Base-by-base conservation (phyloP, 2,888 invertebrate species). In the Hydriomena furcata region DNA sequence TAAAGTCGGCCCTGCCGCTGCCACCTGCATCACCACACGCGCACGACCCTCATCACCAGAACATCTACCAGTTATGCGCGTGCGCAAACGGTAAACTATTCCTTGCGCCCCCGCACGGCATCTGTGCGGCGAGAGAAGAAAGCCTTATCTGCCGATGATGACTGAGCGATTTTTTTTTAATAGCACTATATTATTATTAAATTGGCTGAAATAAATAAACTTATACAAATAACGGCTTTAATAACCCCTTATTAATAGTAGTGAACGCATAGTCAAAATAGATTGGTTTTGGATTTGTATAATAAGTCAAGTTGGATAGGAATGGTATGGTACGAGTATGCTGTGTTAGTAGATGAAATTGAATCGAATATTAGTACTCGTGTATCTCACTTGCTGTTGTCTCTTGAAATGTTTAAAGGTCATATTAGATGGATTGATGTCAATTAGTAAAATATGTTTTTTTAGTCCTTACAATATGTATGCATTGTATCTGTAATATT, bases 61-160 rank as follows among this genome's bases (percentile, higher is more conserved):
- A 94, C 71, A 94, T 96, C 65, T 97, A 94, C 85, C 98, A 98
- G 84, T 88, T 98, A 63, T 98, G 98, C 86, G 95, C 96, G 60
- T 98, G 98, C 81, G 94, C 94, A 24, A 96, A 95, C 78, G 98
- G 98, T 32, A 95, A 96, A 78, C 91, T 98, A 52, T 98, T 98
- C 79, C 91, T 98, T 17, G 96, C 97, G 1, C 94, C 95, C 2
- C 94, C 98, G 0, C 95, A 95, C 71, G 95, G 95, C 32, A 93
- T 94, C 51, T 98, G 98, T 82, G 91, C 91, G 1, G 94, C 91
- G 0, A 73, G 91, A 24, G 91, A 91, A 60, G 91, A 91, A 50
- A 91, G 91, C 61, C 84, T 90, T 25, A 91, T 91, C 52, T 91
- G 91, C 65, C 91, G 91, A 91, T 91, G 86, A 91, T 45, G 10